phyloP scores from a whole-genome alignment of 2,888 invertebrate genomes.

The Synergus umbraculus region DNA sequence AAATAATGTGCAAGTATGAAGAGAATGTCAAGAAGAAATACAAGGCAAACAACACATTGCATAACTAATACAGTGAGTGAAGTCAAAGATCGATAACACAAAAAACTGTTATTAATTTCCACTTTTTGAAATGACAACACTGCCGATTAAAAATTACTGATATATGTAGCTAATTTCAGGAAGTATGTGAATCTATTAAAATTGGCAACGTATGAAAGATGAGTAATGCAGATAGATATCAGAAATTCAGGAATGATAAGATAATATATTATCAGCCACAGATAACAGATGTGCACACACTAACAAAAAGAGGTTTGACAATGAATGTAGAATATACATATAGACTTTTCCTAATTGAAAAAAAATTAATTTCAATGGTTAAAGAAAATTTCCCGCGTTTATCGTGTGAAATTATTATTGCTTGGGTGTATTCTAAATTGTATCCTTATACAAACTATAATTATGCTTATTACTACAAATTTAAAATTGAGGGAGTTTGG shows the following conservation, averaged over 20 bases:
- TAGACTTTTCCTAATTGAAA: background rate
- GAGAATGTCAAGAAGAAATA: conserved; percentile 8
- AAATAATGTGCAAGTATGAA: background rate
- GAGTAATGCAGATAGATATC: background rate
- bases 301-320: background rate
- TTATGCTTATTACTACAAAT: too few species aligned
- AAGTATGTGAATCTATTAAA: background rate
- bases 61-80: background rate
- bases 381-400: too few species aligned
- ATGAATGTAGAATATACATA: background rate
- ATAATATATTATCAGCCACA: conserved; percentile 4
- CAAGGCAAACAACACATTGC: conserved; percentile 31
- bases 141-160: background rate
- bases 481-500: background rate
- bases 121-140: background rate
- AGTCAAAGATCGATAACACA: background rate
- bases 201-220: conserved; percentile 8
- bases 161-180: too few species aligned
- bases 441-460: background rate
- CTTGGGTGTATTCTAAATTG: background rate
- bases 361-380: background rate
- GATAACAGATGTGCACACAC: background rate
- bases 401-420: background rate
- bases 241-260: conserved; percentile 18
- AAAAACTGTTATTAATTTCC: background rate